Base-by-base conservation (phyloP, 1,140 invertebrate species). In the Mercenaria mercenaria region DNA sequence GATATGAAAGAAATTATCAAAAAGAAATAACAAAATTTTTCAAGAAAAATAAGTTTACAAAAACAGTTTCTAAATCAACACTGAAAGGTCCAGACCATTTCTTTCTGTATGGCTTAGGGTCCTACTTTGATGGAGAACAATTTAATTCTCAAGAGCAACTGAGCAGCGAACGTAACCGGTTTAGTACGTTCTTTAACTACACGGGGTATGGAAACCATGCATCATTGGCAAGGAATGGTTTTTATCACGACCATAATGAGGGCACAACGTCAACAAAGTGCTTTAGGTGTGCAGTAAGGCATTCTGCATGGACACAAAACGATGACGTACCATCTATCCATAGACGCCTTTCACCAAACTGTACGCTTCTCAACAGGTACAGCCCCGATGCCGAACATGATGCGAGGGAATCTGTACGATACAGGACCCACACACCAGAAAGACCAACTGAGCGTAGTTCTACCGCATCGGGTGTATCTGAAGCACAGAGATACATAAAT, bases 191-290 rank as follows among this genome's bases (percentile, higher is more conserved):
- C 43, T 15, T 10, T 18, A 50, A 84, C 23, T 84, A 84, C 32
- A 34, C 23, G 3, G 82, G 61, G 13, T 13, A 32, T 50, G 82
- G 82, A 47, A 84, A 72, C 50, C 50, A 20, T 23, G 29, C 50
- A 1, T 8, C 23, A 11, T 37, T 84, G 15, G 82, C 82, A 15
- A 43, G 82, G 34, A 64, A 84, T 84, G 82, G 82, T 13, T 84
- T 84, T 37, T 84, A 84, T n/a, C 82, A 84, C 50, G 43, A 72
- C 32, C 8, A 41, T 10, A 67, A 20, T 32, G 61, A 84, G 2
- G 64, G 82, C 32, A 29, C 82, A 29, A 72, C 20, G 18, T 20
- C 61, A 10, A 84, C 82, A 29, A 64, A 26, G 23, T 84, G 82
- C 41, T 64, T 72, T 52, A 13, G 8, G 18, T 84, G 82, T 72